A percentile compares a stretch with the other conserved stretches of the same genome.
Conservation (phyloP, 1,140 invertebrate species). For the Macrotrachela quadricornifera region DNA sequence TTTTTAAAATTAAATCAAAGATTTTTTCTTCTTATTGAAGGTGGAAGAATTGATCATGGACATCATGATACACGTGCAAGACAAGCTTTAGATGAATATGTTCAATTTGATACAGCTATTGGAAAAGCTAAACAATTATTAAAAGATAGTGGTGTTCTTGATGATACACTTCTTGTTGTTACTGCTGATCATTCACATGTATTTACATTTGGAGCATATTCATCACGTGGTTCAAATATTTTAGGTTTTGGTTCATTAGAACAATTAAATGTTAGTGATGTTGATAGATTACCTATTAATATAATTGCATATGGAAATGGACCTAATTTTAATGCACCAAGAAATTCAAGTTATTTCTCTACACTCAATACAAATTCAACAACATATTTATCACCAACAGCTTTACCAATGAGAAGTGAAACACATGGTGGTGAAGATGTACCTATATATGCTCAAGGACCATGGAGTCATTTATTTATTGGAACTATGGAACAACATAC, state of each 20-base stretch:
- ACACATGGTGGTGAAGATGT: conserved; percentile 14
- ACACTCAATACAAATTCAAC: not conserved
- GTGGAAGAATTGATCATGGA: conserved; percentile 54
- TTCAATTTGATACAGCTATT: conserved; percentile 48
- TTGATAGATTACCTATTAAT: too few relatives aligned
- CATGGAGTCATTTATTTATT: conserved; percentile 58
- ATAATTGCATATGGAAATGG: conserved; percentile 21
- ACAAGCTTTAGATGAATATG: conserved; percentile 52
- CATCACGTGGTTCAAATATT: conserved; percentile 11
- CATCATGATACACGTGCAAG: conserved; percentile 59
- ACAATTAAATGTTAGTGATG: too few relatives aligned
- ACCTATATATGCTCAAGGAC: conserved; percentile 35
- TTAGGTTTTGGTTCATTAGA: conserved; percentile 10
- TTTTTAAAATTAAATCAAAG: conserved; percentile 49
- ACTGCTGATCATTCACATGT: conserved; percentile 58
- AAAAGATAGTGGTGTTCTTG: not conserved
- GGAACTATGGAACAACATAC: conserved; percentile 17
- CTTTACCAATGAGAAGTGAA: conserved; percentile 43
- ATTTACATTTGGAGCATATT: conserved; percentile 14
- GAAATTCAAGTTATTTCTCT: too few relatives aligned
- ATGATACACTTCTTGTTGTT: conserved; percentile 61
- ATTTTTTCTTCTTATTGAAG: conserved; percentile 69
- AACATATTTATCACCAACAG: conserved; percentile 27
- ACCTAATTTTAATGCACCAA: conserved; percentile 11
- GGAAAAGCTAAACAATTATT: not conserved